Percentiles rank a stretch among this genome's conserved stretches.
These are phyloP conservation scores for Perognathus longimembris DNA, from an alignment of 2,113 vertebrate species.

Conservation along the genomic window DNA sequence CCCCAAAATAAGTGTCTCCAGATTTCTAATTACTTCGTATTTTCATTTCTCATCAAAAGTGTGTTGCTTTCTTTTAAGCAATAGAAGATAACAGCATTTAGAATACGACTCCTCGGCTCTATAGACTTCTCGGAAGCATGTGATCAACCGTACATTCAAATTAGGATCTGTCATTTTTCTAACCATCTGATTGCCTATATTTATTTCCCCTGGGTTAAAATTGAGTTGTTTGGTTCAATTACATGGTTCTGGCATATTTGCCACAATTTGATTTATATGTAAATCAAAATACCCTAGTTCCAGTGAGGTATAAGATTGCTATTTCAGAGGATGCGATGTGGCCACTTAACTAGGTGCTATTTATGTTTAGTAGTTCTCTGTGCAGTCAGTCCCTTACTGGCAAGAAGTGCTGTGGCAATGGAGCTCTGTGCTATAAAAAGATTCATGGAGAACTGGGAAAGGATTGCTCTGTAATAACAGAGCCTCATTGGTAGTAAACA, in stretches of 20 bases:
- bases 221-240: not conserved
- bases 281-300: not conserved
- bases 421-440: constrained; percentile 60
- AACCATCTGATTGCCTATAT: not conserved
- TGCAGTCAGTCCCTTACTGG: not conserved
- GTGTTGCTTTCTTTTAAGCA: not conserved
- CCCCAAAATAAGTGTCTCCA: not conserved
- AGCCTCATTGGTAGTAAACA: constrained; percentile 80
- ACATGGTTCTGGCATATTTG: not conserved
- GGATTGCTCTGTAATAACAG: constrained; percentile 65
- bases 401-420: not conserved
- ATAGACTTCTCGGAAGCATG: not conserved
- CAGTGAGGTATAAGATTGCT: not conserved
- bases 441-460: constrained; percentile 16
- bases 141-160: not conserved
- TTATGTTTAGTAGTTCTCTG: constrained; percentile 43
- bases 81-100: not conserved
- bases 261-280: not conserved
- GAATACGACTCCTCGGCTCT: not conserved
- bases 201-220: not conserved
- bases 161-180: constrained; percentile 6
- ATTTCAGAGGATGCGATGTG: not conserved
- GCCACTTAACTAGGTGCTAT: constrained; percentile 58
- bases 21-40: not conserved
- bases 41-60: not conserved